Evolutionary conservation across 1,140 invertebrate species (phyloP), one percentile per base, ranked within the genome.

Genomic region (Tigriopus japonicus): DNA sequence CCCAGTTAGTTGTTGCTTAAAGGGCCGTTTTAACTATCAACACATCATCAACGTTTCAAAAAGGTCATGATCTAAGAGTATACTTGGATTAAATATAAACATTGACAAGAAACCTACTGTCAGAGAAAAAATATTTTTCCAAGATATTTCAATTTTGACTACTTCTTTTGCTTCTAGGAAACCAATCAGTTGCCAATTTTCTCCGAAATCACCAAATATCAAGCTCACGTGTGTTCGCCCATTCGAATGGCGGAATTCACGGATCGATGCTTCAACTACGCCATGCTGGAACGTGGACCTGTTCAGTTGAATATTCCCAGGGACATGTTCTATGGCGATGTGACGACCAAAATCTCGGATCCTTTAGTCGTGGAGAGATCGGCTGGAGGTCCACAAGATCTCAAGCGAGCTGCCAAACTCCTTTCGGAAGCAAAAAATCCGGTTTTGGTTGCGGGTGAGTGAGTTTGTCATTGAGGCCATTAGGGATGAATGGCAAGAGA

Each of bases 201-300:
- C 40, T 58, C 56, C 17, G 2, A 28, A n/a, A 58, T 58, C 13
- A 58, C 56, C 21, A 58, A 58, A 23, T 58, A 58, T 42, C 56
- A 58, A 42, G 56, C 56, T 40, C 56, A 58, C 17, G 56, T 58
- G n/a, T 58, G 56, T 41, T 58, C 56, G 6, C 56, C 56, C 15
- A 58, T 45, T 19, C 28, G 56, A 52, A 58, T 58, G 56, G 56
- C 56, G 15, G 56, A 58, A 58, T 58, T 40, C 40, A 58, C 56
- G 21, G 42, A 58, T 41, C 28, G 56, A 23, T 58, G 56, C 40
- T 58, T 58, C 40, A 17, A 58, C 40, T 58, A 58, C 40, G 56
- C 56, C 40, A 42, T 58, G 40, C 7, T 58, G 23, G 56, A 58
- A 42, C 28, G 56, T 40, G 56, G 56, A 42, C 56, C 56, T 9